A percentile compares a stretch with the other conserved stretches of the same genome.
phyloP scores from a whole-genome alignment of 2,888 invertebrate genomes.

The Dermolepida albohirtum region DNA sequence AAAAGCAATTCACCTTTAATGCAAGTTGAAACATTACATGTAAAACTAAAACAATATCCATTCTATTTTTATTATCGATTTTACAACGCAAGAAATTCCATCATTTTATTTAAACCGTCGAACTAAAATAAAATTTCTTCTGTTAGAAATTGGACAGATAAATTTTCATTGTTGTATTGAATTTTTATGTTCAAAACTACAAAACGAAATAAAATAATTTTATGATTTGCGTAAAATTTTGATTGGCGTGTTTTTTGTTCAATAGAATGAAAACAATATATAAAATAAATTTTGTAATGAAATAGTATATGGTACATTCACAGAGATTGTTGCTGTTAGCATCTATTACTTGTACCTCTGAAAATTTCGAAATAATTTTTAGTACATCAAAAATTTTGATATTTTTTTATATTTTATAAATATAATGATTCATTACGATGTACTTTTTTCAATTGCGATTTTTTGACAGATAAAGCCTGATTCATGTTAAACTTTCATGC shows the following conservation, averaged over 20 bases:
- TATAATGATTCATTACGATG: too few species aligned
- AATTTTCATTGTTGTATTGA: constrained; percentile 26
- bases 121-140: constrained; percentile 15
- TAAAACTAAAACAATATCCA: constrained; percentile 17
- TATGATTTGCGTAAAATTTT: constrained; percentile 1
- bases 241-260: too few species aligned
- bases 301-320: background rate
- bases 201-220: constrained; percentile 18
- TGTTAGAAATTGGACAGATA: constrained; percentile 17
- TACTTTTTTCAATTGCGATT: too few species aligned
- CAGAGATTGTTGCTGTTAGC: background rate
- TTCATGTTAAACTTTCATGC: too few species aligned
- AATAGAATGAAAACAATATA: too few species aligned
- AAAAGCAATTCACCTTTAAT: constrained; percentile 1
- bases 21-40: constrained; percentile 20
- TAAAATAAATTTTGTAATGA: too few species aligned
- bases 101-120: constrained; percentile 14
- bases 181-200: constrained; percentile 16
- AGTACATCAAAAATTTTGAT: too few species aligned
- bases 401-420: too few species aligned
- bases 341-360: too few species aligned
- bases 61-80: constrained; percentile 22
- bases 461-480: too few species aligned
- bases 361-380: too few species aligned
- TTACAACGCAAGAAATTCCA: background rate